Base-by-base conservation (phyloP, 2,888 invertebrate species). In the Drosophila neotestacea region DNA sequence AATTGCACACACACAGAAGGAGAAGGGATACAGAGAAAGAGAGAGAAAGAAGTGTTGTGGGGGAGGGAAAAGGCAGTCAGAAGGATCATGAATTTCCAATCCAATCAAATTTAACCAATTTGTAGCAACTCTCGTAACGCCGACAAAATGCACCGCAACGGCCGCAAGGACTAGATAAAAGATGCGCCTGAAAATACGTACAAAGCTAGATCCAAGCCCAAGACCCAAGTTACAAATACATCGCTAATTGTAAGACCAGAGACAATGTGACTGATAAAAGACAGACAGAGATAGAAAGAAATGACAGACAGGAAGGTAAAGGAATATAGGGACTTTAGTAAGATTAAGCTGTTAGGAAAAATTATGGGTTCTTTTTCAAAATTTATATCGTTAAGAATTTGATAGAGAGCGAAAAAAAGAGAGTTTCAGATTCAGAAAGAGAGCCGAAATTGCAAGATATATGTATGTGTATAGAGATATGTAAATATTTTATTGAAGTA, bases 141-240 rank as follows among this genome's bases (percentile, higher is more conserved):
- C 62, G n/a, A 46, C 60, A 48, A 52, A 42, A 67, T 34, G 44
- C 13, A 44, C 77, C 47, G 42, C 27, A 72, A 13, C 47, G 60
- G 66, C 56, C 59, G 46, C 75, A 64, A 9, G 54, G 75, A 79
- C 51, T 69, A 47, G 54, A 47, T 39, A 62, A 56, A 68, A 69
- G 66, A 84, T 70, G 74, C 72, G 81, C 87, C 89, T 89, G 89
- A 89, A 83, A 88, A 72, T 69, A 84, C 85, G 66, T 74, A 64
- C 74, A 85, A 89, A 77, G 85, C 88, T 87, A 66, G 64, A 74
- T 79, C 89, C 83, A 89, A 89, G 83, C 87, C 87, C 89, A 44
- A 39, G 67, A 61, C 79, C 81, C 85, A 44, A 71, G 81, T 80
- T 80, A 80, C 77, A 64, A 70, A 66, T 76, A 79, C 47, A 27